Evolutionary conservation across 2,797 vertebrate genomes (phyloP), one percentile per base, ranked within the genome.

Genomic region (Leuciscus waleckii): DNA sequence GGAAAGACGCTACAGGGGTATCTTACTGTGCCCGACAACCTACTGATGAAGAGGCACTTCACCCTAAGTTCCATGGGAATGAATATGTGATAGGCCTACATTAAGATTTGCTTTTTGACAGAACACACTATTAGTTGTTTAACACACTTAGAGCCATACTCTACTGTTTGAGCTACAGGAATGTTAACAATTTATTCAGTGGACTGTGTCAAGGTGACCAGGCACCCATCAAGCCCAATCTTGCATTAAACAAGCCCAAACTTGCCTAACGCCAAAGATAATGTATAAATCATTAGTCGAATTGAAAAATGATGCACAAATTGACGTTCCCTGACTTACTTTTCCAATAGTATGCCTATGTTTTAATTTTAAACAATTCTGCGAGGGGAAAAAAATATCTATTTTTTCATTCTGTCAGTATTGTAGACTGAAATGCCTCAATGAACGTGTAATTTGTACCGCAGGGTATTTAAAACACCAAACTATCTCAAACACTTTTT

Each of bases 171-270:
- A 43, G 7, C 35, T 58, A 21, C n/a, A 83, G 32, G 63, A 43
- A 78, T 54, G 65, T 56, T 35, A 79, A 84, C 35, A 35, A 46
- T 79, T 84, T 69, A 78, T 69, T 65, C 26, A 41, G 32, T 78
- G 65, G 19, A 26, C 49, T 58, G 58, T 65, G 63, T 58, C 74
- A 35, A 51, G 49, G 63, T 35, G 49, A 75, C 29, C 58, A 83
- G 67, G 8, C 41, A 49, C 6, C 16, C 1, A 58, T 75, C 41
- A 70, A 58, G 37, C 39, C 37, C n/a, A 58, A 29, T n/a, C 63
- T 56, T 63, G 56, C 70, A 3, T 82, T 37, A 82, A 71, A 82
- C 81, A 82, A 49, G 81, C 14, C 43, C 13, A 49, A 75, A 75
- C 81, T 65, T 65, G 81, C 51, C 8, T 46, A 23, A 78, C 8